Percentiles rank a stretch among this genome's conserved stretches.
Evolutionary conservation across 2,113 vertebrate species (phyloP).

Genomic region (Strix aluco): DNA sequence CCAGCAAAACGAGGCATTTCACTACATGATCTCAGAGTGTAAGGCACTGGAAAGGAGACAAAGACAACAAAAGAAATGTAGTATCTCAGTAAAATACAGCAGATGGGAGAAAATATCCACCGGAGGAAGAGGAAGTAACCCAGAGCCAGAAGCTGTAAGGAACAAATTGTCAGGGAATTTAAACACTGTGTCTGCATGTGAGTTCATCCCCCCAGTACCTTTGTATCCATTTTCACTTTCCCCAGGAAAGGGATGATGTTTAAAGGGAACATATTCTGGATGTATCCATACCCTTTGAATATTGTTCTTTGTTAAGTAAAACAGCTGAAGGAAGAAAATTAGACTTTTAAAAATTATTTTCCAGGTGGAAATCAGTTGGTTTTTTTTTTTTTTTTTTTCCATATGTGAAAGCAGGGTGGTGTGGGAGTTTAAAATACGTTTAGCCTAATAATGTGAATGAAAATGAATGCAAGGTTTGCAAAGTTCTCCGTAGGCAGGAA

Average conservation of each 20-base stretch:
- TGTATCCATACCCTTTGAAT: background rate
- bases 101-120: background rate
- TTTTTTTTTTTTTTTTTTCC: background rate
- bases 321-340: slow-evolving; percentile 34
- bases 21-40: background rate
- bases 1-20: slow-evolving; percentile 22
- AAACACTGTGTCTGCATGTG: background rate
- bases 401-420: background rate
- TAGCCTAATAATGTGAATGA: background rate
- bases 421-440: background rate
- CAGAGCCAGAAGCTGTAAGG: background rate
- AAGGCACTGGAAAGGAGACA: slow-evolving; percentile 46
- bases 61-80: slow-evolving; percentile 45
- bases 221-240: background rate
- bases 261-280: background rate
- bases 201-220: background rate
- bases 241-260: background rate
- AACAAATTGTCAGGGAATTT: background rate
- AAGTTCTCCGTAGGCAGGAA: background rate
- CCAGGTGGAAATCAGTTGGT: background rate
- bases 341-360: slow-evolving; percentile 6
- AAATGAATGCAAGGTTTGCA: background rate
- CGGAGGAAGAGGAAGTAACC: background rate
- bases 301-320: slow-evolving; percentile 32
- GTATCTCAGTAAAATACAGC: slow-evolving; percentile 2